Evolutionary conservation across 92 coral and sea anemone genomes (phyloP).

Genomic region (Ricordea florida): DNA sequence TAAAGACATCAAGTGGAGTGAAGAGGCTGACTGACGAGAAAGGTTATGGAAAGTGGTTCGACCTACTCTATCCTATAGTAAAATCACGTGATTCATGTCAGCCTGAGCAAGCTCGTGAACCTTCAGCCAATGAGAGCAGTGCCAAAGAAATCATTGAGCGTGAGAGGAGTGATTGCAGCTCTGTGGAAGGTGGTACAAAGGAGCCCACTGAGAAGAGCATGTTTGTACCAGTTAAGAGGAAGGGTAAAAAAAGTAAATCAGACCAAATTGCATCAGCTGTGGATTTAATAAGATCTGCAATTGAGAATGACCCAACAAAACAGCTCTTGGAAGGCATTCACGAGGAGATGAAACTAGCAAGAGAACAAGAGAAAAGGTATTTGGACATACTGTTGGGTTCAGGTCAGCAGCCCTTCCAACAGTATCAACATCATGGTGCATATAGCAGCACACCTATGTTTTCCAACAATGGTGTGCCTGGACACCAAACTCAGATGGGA

Average conservation of each 20-base stretch:
- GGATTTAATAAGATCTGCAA: conserved; percentile 35
- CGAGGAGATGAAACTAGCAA: conserved; percentile 35
- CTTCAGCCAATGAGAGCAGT: no score
- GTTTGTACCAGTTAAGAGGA: conserved; percentile 5
- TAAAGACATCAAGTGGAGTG: no score
- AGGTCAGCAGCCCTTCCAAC: conserved; percentile 30
- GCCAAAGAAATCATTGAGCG: no score
- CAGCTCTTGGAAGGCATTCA: conserved; percentile 23
- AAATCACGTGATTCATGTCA: no score
- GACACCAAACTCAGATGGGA: conserved; percentile 28
- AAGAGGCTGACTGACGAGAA: no score
- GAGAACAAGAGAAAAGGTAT: conserved; percentile 43
- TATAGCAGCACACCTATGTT: conserved; percentile 37
- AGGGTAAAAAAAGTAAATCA: conserved; percentile 24
- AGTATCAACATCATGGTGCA: conserved; percentile 21
- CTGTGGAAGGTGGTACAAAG: no score
- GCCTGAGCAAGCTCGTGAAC: no score
- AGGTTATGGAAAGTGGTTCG: no score
- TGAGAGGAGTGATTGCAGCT: no score
- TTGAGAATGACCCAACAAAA: conserved; percentile 33
- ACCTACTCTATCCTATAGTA: no score
- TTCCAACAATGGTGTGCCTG: no score
- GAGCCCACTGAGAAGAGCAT: conserved; percentile 6
- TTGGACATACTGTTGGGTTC: conserved; percentile 34
- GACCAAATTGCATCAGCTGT: conserved; percentile 30